phyloP scores from a whole-genome alignment of 2,888 invertebrate species.

The Xestia c-nigrum region DNA sequence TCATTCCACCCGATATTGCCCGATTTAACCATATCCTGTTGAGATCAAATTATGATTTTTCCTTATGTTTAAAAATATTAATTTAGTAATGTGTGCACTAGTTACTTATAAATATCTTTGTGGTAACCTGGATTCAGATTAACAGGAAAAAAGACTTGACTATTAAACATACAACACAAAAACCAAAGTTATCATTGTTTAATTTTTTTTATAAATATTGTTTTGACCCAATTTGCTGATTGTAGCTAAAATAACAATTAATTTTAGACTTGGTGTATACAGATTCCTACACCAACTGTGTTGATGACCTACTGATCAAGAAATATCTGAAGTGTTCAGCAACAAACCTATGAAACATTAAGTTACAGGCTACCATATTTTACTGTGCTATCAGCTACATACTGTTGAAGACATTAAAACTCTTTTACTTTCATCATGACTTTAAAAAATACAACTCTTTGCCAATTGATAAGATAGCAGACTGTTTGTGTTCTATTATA shows the following conservation, averaged over 20 bases:
- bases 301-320: neutral
- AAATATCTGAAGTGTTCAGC: neutral
- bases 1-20: neutral
- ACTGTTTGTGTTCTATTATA: neutral
- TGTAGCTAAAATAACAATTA: neutral
- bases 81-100: neutral
- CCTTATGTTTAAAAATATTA: neutral
- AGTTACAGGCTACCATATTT: neutral
- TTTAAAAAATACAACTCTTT: neutral
- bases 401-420: neutral
- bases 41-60: neutral
- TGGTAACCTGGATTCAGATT: neutral
- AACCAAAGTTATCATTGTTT: neutral
- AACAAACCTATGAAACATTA: neutral
- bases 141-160: neutral
- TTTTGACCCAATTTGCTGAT: neutral
- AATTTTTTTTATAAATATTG: neutral
- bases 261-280: neutral
- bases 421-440: neutral
- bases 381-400: neutral
- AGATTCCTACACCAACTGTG: neutral
- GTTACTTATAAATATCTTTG: neutral
- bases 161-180: neutral
- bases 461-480: conserved; percentile 1
- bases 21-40: neutral